These are phyloP conservation scores for Macropus fuliginosus DNA, from an alignment of 2,797 vertebrate genomes.

Conservation along the genomic window DNA sequence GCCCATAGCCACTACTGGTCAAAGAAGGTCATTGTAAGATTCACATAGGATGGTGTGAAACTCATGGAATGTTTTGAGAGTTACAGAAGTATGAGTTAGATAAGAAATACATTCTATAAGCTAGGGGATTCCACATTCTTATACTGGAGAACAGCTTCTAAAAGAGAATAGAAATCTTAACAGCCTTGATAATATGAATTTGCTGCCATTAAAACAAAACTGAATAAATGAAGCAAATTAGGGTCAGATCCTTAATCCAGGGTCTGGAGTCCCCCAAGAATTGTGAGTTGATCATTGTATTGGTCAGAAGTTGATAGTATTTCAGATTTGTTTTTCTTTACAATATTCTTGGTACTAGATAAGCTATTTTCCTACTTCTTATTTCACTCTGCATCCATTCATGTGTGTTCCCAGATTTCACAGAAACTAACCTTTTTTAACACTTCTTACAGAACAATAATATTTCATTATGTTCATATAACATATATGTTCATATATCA, in stretches of 20 bases:
- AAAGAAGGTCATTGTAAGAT: neutral
- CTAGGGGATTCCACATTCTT: neutral
- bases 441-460: neutral
- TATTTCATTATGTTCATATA: neutral
- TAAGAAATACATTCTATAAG: neutral
- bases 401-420: neutral
- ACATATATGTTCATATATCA: neutral
- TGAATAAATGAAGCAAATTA: neutral
- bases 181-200: neutral
- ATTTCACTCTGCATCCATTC: neutral
- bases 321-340: neutral
- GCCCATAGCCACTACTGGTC: neutral
- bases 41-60: neutral
- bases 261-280: neutral
- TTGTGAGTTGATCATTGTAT: neutral
- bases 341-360: neutral
- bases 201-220: neutral
- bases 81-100: neutral
- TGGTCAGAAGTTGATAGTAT: neutral
- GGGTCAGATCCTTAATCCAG: neutral
- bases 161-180: neutral
- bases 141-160: neutral
- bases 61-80: neutral
- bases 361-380: neutral
- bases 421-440: neutral